phyloP scores from a whole-genome alignment of 2,888 invertebrate species.

The Uloborus plumipes region DNA sequence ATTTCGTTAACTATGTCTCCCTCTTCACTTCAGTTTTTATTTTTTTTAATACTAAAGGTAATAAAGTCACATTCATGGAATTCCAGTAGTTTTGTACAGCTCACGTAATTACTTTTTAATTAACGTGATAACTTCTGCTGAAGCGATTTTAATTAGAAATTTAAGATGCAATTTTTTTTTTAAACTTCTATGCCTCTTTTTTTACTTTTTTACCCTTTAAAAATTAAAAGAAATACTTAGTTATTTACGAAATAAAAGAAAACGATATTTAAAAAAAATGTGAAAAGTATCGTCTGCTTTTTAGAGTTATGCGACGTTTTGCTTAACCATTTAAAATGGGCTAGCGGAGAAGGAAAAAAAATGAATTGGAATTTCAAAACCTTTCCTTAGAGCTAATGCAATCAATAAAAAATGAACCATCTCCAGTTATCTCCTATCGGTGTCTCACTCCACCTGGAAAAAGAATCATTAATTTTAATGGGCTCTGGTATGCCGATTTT shows the following conservation, averaged over 20 bases:
- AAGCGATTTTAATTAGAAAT: conserved; percentile 60
- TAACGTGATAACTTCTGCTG: conserved; percentile 58
- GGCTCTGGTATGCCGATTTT: conserved; percentile 54
- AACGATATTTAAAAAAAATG: conserved; percentile 6
- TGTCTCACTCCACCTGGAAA: conserved; percentile 54
- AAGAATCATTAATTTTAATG: conserved; percentile 60
- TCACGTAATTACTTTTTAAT: conserved; percentile 61
- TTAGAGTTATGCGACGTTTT: conserved; percentile 42
- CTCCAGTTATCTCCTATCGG: conserved; percentile 43
- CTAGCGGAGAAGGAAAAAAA: conserved; percentile 5
- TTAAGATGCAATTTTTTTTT: conserved; percentile 45
- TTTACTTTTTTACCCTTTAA: not conserved
- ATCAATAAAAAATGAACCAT: conserved; percentile 58
- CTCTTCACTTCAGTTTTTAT: not conserved
- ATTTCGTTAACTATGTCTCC: not conserved
- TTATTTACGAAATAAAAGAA: conserved; percentile 22
- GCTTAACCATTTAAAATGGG: conserved; percentile 29
- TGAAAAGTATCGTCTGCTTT: conserved; percentile 35
- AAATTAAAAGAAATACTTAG: conserved; percentile 2
- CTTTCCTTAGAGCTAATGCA: conserved; percentile 25
- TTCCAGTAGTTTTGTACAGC: conserved; percentile 29
- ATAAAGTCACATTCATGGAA: conserved; percentile 45
- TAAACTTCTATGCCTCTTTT: conserved; percentile 2
- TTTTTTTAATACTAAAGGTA: conserved; percentile 9
- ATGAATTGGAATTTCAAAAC: conserved; percentile 52